Conservation (phyloP, 2,113 vertebrate genomes). For the Notothenia rossii region DNA sequence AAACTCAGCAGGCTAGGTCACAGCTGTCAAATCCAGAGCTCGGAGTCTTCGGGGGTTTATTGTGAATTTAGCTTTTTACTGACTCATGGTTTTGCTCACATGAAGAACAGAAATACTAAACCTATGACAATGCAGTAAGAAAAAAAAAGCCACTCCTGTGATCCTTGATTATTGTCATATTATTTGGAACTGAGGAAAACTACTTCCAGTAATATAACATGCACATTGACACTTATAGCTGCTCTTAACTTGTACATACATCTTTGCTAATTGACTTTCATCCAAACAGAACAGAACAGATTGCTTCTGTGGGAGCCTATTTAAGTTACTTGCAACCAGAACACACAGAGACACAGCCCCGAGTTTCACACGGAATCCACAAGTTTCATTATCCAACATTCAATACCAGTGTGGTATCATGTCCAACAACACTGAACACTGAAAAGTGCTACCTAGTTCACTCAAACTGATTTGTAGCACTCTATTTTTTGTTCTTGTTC, state of each 20-base stretch:
- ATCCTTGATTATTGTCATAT: neutral
- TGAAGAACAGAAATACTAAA: slow-evolving; percentile 10
- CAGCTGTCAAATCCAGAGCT: slow-evolving; percentile 49
- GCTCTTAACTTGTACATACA: neutral
- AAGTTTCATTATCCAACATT: neutral
- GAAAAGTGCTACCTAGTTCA: neutral
- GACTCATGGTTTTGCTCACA: slow-evolving; percentile 31
- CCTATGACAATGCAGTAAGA: neutral
- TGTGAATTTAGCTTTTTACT: slow-evolving; percentile 25
- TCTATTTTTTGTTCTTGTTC: neutral
- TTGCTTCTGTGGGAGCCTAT: no score
- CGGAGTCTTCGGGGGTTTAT: neutral
- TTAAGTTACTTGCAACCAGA: no score
- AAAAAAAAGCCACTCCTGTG: neutral
- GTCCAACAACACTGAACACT: neutral
- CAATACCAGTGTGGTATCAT: neutral
- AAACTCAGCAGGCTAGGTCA: slow-evolving; percentile 55
- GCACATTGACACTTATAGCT: neutral
- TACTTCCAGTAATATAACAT: neutral
- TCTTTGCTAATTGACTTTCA: no score
- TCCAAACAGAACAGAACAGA: no score
- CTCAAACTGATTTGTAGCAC: neutral
- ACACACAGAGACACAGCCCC: no score
- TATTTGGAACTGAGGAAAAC: neutral
- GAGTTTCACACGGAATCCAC: no score